Evolutionary conservation across 2,888 invertebrate genomes (phyloP), one percentile per base, ranked within the genome.

Genomic region (Encarsia formosa): DNA sequence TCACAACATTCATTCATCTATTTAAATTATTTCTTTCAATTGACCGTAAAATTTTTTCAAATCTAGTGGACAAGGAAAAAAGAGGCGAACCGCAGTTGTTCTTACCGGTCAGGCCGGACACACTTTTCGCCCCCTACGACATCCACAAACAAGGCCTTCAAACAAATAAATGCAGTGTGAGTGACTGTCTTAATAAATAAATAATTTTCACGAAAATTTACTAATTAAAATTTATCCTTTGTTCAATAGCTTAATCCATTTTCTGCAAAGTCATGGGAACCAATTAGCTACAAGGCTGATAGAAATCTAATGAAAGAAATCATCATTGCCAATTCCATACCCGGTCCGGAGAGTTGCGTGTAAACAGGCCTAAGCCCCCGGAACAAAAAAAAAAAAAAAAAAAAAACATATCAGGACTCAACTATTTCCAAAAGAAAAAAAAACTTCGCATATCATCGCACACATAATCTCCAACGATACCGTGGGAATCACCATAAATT

Each of bases 261-360:
- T 62, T 72, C 73, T 54, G 66, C 73, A 18, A 74, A 73, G 55
- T 70, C 73, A 49, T 74, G 74, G 73, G 74, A 74, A 52, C 74
- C 73, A 31, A 73, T 74, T 58, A 73, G 73, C 60, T 73, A 72
- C 61, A 74, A 73, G 61, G 64, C 73, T 26, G 73, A 73, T 58
- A 70, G 74, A 49, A 74, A 71, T 54, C 62, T 73, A 50, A 73
- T 73, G 73, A 73, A 74, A 48, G 74, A 74, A 62, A 73, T 74
- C 68, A 88, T 90, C 52, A 81, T 91, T 65, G 87, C 90, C 45
- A 89, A 90, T 72, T 85, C 88, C 62, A 82, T 91, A 73, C 91
- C 91, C 24, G 91, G 91, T 55, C 91, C 90, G 35, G 91, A 91
- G 74, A 91, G 90, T 78, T 91, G 91, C 77, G 91, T 91, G 71